Base-by-base conservation (phyloP, 30 jellyfish, hydroid and myxozoan species). In the Sanderia malayensis region DNA sequence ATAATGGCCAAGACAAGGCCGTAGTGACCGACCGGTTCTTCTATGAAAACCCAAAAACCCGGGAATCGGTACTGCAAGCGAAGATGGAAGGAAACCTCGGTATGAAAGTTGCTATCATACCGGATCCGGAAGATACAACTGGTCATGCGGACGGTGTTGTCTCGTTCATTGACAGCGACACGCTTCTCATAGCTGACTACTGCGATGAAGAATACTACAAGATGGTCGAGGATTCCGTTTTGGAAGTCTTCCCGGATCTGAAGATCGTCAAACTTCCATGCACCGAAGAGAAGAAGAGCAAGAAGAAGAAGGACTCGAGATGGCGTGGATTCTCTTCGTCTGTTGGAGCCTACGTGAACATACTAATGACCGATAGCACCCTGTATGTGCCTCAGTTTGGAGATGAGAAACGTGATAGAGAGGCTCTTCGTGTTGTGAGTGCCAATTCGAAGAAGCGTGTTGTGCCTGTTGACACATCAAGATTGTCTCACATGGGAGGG, bases 61-160 rank as follows among this genome's bases (percentile, higher is more conserved):
- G 75, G 1, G 70, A 79, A 59, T 25, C 32, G 74, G 90, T 47
- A 55, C 23, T 75, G 28, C 58, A 61, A 19, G 18, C 29, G 28
- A 53, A 66, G 1, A 30, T 67, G 46, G 82, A 79, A 52, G 29
- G 59, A 1, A 67, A 52, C 26, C 37, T 79, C 60, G 83, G 61
- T 46, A 67, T 66, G 82, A 55, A 30, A 31, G 90, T 79, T 3
- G 82, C 90, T 59, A 66, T 79, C 53, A 79, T 79, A 2, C 90
- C 90, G 22, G 90, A 79, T 24, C 82, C 90, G 19, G 70, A 73
- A n/a, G 90, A 79, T 71, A 66, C 90, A 24, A 79, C 90, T 3
- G 90, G 90, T 10, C 90, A 79, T 46, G 90, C 90, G 24, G 90
- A 79, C 24, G 90, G 90, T 1, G 82, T 79, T 2, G 90, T 79